Evolutionary conservation across 2,888 invertebrate genomes (phyloP).

Genomic region (Maniola hyperantus): DNA sequence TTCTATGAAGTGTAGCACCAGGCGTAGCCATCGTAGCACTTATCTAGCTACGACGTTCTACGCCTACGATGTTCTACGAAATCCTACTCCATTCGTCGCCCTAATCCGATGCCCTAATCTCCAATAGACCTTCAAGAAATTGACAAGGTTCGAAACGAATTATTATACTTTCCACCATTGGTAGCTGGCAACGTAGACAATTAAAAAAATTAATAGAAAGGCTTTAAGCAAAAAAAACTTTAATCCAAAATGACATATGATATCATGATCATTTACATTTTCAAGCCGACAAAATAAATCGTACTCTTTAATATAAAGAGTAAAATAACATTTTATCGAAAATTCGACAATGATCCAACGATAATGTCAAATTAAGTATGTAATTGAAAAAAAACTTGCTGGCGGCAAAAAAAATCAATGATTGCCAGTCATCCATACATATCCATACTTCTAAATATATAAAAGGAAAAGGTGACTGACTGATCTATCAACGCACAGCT

Average conservation of each 20-base stretch:
- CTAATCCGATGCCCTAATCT: too few species aligned
- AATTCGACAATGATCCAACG: slow-evolving; percentile 7
- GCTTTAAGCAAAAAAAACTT: background rate
- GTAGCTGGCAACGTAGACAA: too few species aligned
- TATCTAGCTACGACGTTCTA: slow-evolving; percentile 11
- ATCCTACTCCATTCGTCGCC: background rate
- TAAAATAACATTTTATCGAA: slow-evolving; percentile 8
- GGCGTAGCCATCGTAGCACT: background rate
- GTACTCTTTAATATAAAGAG: background rate
- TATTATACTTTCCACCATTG: too few species aligned
- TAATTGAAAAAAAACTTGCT: slow-evolving; percentile 8
- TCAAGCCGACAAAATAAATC: background rate
- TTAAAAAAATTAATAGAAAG: too few species aligned
- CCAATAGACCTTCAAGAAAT: too few species aligned
- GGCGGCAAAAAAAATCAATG: background rate
- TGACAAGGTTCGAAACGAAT: too few species aligned
- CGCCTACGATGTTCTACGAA: slow-evolving; percentile 6
- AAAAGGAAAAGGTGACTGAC: too few species aligned
- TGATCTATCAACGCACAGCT: too few species aligned
- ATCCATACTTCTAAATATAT: background rate
- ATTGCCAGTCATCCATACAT: background rate
- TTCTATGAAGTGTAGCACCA: background rate
- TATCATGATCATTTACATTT: background rate
- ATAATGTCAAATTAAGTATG: slow-evolving; percentile 15
- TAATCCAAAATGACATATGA: background rate